Base-by-base conservation (phyloP, 2,113 vertebrate species). In the rabbit (Oryctolagus cuniculus) region DNA sequence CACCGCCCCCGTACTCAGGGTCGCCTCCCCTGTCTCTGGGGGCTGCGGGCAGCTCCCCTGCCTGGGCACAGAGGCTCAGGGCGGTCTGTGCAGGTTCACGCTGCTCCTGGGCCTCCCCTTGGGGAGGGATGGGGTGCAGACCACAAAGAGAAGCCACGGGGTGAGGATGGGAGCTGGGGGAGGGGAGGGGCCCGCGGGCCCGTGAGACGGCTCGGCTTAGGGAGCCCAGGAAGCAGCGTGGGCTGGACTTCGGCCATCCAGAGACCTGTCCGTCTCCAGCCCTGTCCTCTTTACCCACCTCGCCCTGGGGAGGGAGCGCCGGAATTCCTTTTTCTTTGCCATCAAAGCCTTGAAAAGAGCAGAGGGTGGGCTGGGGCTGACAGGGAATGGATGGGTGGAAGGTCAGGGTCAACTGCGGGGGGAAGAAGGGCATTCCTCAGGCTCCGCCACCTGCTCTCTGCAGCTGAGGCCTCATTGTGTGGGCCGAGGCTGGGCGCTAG, bases 331-430 rank as follows among this genome's bases (percentile, higher is more conserved):
- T 80, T 51, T 79, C 87, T 95, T 70, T 61, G 81, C 81, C 64
- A 6, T 84, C 66, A 70, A 31, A 73, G 70, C 82, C 82, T 95
- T 91, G 75, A 34, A 78, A 95, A 93, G 85, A 95, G 94, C 86
- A 84, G 92, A 92, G 89, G 79, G 92, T 66, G 74, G 86, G 87
- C 69, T 0, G 49, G 80, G 81, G 85, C 31, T 29, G 95, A 90
- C 53, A 90, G 95, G 92, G 90, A 93, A 97, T 96, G 89, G 91
- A 96, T 95, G 89, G 95, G 74, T 36, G 44, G 75, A 36, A 58
- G 95, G 94, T 97, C 94, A 69, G 93, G 97, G 96, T 97, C 97
- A 97, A 69, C 70, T 12, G 94, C 86, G 27, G 88, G 38, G 79
- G 85, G 87, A 88, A 61, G 64, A 38, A 1, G 69, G 91, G 38